phyloP scores from a whole-genome alignment of 2,888 invertebrate genomes.

The Tachystola acroxantha region DNA sequence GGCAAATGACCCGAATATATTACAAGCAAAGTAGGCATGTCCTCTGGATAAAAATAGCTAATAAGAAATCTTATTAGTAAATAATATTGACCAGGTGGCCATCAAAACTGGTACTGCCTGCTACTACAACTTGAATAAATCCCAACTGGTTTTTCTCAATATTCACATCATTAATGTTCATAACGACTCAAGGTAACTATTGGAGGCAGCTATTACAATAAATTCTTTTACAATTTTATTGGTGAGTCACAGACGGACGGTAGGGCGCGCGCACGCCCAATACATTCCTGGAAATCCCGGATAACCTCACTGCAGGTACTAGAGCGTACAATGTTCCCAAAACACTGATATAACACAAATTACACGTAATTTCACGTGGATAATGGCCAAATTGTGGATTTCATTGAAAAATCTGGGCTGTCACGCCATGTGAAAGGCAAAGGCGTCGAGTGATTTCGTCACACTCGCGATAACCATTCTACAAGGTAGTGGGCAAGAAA shows the following conservation, averaged over 20 bases:
- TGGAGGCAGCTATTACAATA: background rate
- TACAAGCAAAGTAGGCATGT: no score
- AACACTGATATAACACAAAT: slow-evolving; percentile 5
- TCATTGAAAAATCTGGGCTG: slow-evolving; percentile 17
- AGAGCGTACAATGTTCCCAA: slow-evolving; percentile 9
- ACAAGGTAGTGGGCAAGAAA: slow-evolving; percentile 7
- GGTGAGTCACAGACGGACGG: slow-evolving; percentile 17
- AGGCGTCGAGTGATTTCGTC: slow-evolving; percentile 22
- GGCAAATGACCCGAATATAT: no score
- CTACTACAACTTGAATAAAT: no score
- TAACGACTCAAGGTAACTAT: slow-evolving; percentile 1
- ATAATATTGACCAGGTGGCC: no score
- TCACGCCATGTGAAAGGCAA: slow-evolving; percentile 30
- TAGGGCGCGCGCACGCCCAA: slow-evolving; percentile 48
- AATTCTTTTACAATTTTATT: slow-evolving; percentile 5
- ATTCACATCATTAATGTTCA: background rate
- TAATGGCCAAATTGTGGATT: slow-evolving; percentile 15
- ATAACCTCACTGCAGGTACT: slow-evolving; percentile 43
- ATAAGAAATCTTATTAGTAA: no score
- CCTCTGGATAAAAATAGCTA: no score
- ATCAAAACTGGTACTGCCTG: no score
- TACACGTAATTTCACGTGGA: slow-evolving; percentile 9
- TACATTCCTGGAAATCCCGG: slow-evolving; percentile 26
- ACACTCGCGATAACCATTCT: slow-evolving; percentile 10
- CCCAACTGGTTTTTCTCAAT: background rate